Conservation (phyloP, 2,888 invertebrate species). For the Drosophila atroscutellata region DNA sequence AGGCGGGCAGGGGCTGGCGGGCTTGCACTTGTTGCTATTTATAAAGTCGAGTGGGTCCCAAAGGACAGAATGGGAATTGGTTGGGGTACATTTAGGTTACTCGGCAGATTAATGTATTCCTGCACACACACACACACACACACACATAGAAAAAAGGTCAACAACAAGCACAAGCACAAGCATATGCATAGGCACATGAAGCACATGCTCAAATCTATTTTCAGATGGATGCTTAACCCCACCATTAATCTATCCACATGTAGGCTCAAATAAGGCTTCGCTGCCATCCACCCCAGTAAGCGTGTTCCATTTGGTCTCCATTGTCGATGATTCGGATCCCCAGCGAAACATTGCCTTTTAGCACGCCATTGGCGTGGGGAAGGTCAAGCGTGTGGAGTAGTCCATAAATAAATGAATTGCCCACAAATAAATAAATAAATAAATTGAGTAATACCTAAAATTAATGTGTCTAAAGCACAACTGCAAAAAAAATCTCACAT, state of each 20-base stretch:
- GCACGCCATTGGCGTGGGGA: conserved; percentile 26
- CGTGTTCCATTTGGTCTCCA: conserved; percentile 16
- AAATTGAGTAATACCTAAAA: conserved; percentile 76
- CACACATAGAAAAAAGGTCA: conserved; percentile 25
- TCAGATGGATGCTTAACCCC: conserved; percentile 47
- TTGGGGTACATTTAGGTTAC: not conserved
- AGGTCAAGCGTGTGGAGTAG: conserved; percentile 28
- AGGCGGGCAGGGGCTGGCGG: no score
- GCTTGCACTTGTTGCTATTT: conserved; percentile 61
- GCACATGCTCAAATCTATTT: conserved; percentile 54
- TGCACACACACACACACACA: not conserved
- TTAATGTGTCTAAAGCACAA: conserved; percentile 62
- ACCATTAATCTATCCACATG: conserved; percentile 72
- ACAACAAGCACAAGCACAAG: conserved; percentile 4
- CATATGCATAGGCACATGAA: conserved; percentile 49
- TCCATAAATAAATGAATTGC: conserved; percentile 64
- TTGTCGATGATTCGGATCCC: conserved; percentile 36
- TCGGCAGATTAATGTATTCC: conserved; percentile 19
- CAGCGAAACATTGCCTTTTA: conserved; percentile 45
- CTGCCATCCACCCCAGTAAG: conserved; percentile 3
- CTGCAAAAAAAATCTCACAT: no score
- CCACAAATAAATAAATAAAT: conserved; percentile 70
- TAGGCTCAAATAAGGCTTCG: conserved; percentile 21
- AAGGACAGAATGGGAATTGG: conserved; percentile 6
- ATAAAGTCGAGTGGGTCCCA: conserved; percentile 38